Base-by-base conservation (phyloP, 2,113 vertebrate species). In the Balaenoptera acutorostrata region DNA sequence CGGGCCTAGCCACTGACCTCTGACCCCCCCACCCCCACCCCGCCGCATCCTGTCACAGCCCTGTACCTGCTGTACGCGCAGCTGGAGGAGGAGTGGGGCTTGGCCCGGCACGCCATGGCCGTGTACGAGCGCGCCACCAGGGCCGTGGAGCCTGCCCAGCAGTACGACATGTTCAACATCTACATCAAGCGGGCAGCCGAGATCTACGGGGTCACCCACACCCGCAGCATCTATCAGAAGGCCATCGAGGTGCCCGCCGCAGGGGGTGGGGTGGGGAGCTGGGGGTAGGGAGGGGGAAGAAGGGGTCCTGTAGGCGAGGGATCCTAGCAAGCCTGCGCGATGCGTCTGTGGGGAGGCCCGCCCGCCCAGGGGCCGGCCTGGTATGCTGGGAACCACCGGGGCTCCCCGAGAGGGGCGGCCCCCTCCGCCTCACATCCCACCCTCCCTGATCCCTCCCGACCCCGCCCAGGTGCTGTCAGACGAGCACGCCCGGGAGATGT, bases 131-230 rank as follows among this genome's bases (percentile, higher is more conserved):
- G 99, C 0, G 99, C 99, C 64, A 99, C 99, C 1, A 96, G 99
- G 77, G 99, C 99, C 0, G 99, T 99, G 77, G 99, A 99, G 86
- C 97, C 98, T 0, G 97, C 98, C 0, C 99, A 99, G 97, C 99
- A 99, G 95, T 99, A 99, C 6, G 99, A 99, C 46, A 99, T 99
- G 99, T 99, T 99, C 97, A 99, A 99, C 97, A 99, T 99, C 98
- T 99, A 99, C 98, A 99, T 99, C 98, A 99, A 99, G 98, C 98
- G 99, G 66, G 99, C 99, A 0, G 99, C 99, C 0, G 99, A 99
- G 98, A 99, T 99, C 96, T 99, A 99, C 10, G 99, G 99, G 1
- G 99, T 99, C 94, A 99, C 99, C 8, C 99, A 99, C 97, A 99
- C 99, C 8, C 99, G 99, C 15, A 98, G 99, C 97, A 99, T 99